A percentile compares a stretch with the other conserved stretches of the same genome.
These are phyloP conservation scores for Hoplostethus atlanticus DNA, from an alignment of 2,797 vertebrate species.

Conservation along the genomic window DNA sequence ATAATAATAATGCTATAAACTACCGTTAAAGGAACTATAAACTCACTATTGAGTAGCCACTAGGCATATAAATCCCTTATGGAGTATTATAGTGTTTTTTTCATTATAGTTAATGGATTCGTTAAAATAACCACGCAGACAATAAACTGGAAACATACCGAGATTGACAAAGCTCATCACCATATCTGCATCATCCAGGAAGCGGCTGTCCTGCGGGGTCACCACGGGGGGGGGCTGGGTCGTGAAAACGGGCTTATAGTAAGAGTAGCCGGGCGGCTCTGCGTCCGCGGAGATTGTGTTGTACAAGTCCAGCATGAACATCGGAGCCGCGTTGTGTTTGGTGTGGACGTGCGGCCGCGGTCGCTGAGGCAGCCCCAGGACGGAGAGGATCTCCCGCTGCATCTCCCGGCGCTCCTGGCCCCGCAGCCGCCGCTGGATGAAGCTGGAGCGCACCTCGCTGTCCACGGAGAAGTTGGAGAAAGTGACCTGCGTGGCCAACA, in stretches of 20 bases:
- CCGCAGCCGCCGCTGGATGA: constrained; percentile 93
- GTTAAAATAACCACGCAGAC: background rate
- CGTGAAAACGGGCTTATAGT: constrained; percentile 87
- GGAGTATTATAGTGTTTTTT: too few species aligned
- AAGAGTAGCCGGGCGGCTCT: constrained; percentile 84
- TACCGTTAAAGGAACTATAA: too few species aligned
- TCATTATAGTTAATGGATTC: too few species aligned
- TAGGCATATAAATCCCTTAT: too few species aligned
- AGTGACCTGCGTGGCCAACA: constrained; percentile 81
- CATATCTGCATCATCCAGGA: constrained; percentile 95
- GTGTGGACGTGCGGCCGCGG: constrained; percentile 92
- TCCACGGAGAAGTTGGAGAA: constrained; percentile 90
- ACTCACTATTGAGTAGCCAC: too few species aligned
- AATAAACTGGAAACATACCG: constrained; percentile 82
- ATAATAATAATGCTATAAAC: too few species aligned
- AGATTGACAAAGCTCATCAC: constrained; percentile 98
- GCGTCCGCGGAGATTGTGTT: constrained; percentile 90
- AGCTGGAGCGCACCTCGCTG: constrained; percentile 93
- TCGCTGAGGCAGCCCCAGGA: constrained; percentile 95
- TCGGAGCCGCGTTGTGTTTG: constrained; percentile 93
- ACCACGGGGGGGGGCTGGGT: constrained; percentile 87
- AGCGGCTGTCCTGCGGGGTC: constrained; percentile 92
- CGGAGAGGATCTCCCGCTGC: constrained; percentile 97
- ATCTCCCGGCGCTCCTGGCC: constrained; percentile 96
- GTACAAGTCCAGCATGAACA: constrained; percentile 98